A percentile compares a stretch with the other conserved stretches of the same genome.
Conservation (phyloP, 92 coral and sea anemone genomes). For the Micromussa lordhowensis region DNA sequence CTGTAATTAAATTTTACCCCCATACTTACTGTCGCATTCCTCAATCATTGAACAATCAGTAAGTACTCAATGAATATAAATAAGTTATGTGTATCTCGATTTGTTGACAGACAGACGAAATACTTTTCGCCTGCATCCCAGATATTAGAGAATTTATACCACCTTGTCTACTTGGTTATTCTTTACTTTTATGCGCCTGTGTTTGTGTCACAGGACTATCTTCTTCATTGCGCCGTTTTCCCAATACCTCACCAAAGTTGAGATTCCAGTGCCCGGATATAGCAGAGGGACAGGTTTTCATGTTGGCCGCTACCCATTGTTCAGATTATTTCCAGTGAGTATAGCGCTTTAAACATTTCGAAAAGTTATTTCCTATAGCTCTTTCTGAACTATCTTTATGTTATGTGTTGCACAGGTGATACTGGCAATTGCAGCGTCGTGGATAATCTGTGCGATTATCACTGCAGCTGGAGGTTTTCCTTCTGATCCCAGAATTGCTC, state of each 20-base stretch:
- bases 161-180: too few relatives aligned
- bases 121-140: too few relatives aligned
- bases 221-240: constrained; percentile 75
- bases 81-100: too few relatives aligned
- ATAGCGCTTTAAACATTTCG: neutral
- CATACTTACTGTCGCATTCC: too few relatives aligned
- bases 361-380: neutral
- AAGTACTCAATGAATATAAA: too few relatives aligned
- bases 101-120: too few relatives aligned
- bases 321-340: constrained; percentile 92
- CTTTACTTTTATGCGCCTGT: too few relatives aligned
- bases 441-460: constrained; percentile 85
- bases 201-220: constrained; percentile 74
- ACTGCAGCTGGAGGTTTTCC: constrained; percentile 86
- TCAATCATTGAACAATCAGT: too few relatives aligned
- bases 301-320: constrained; percentile 67
- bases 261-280: constrained; percentile 81
- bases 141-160: too few relatives aligned
- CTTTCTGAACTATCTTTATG: constrained; percentile 74
- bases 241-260: constrained; percentile 65
- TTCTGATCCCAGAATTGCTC: constrained; percentile 61
- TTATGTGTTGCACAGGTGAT: constrained; percentile 58
- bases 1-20: too few relatives aligned
- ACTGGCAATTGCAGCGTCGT: constrained; percentile 72
- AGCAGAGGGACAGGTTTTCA: constrained; percentile 55